These are phyloP conservation scores for Halcyon leucocephala DNA, from an alignment of 2,797 vertebrate genomes.

Conservation along the genomic window DNA sequence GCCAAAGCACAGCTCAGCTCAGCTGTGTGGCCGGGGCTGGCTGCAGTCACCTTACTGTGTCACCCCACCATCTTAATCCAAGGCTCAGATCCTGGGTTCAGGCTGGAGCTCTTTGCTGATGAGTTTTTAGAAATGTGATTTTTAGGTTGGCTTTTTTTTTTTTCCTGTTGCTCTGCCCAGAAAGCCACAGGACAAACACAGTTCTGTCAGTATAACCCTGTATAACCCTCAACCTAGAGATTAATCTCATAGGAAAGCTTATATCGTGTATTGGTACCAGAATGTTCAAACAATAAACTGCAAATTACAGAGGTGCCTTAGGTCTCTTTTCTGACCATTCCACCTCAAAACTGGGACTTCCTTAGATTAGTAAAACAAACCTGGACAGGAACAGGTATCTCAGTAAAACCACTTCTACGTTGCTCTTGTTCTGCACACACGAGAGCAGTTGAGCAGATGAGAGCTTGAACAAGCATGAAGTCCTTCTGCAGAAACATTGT, in stretches of 20 bases:
- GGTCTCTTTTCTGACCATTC: neutral
- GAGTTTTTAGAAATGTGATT: neutral
- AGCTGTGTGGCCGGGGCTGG: rapidly evolving
- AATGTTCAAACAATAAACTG: neutral
- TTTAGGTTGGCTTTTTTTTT: neutral
- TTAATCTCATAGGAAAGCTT: neutral
- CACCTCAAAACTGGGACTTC: neutral
- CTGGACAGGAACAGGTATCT: neutral
- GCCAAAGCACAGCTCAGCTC: neutral
- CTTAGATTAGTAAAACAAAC: neutral
- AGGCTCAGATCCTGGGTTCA: neutral
- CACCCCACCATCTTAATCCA: neutral
- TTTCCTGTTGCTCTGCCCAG: neutral
- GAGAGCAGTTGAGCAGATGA: neutral
- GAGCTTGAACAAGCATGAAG: neutral
- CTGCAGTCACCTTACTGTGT: neutral
- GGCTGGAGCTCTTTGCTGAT: neutral
- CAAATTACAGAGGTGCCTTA: neutral
- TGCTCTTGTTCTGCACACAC: neutral
- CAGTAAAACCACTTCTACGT: neutral
- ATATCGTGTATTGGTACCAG: neutral
- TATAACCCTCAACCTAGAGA: neutral
- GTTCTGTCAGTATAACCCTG: neutral
- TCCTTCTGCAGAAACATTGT: neutral
- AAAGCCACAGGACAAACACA: neutral